Base-by-base conservation (phyloP, 2,888 invertebrate genomes). In the Hydrotaea diabolus region DNA sequence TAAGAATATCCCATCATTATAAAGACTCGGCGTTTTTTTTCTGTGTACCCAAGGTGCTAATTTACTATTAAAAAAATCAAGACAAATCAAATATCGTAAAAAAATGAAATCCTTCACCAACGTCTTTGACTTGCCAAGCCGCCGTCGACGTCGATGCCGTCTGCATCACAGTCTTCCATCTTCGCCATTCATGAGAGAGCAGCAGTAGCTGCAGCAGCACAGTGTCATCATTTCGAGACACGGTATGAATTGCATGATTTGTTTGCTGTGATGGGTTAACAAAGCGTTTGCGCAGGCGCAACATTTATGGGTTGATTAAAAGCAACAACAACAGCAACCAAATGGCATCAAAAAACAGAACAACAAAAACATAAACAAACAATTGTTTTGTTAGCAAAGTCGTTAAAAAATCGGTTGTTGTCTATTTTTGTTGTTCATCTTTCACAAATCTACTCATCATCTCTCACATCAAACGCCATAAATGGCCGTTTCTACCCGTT, bases 61-160 rank as follows among this genome's bases (percentile, higher is more conserved):
- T 87, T 87, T 85, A 85, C 86, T 80, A 87, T 87, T 87, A 87
- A 87, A 80, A 55, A 84, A 80, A 80, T 81, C 73, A 85, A 83
- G 82, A 75, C 79, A 77, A 77, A 82, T 83, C 74, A 84, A 84
- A 81, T 80, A 84, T 81, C 73, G 39, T 86, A 84, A 87, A 86
- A 75, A 72, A 36, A 46, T 77, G 23, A 77, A 85, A 82, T 85
- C 86, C 85, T 86, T 85, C 23, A 21, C 66, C n/a, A 64, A 19
- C 36, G 39, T 66, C 31, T 31, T 64, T 66, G 19, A 2, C 31
- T 31, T n/a, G n/a, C 31, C 31, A 31, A 31, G 31, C 31, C 31
- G 31, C 31, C 31, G 7, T 8, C 39, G 39, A 39, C 49, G 5
- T 43, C 15, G 43, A 2, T 43, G 17, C 66, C 43, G 8, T 23